Conservation (phyloP, 2,888 invertebrate genomes). For the Phalera bucephala region DNA sequence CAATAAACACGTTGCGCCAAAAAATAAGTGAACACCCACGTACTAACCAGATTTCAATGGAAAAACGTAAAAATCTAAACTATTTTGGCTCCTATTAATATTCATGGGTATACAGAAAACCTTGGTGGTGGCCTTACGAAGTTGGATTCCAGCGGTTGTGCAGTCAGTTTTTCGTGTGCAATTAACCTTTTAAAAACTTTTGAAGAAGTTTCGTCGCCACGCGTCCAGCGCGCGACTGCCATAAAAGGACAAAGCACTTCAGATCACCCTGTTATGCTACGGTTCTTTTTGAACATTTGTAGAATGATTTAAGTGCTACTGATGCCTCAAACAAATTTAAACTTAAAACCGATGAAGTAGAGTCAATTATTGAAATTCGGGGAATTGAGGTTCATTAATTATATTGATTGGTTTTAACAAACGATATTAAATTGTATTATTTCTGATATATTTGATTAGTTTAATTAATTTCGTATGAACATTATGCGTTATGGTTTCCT, state of each 20-base stretch:
- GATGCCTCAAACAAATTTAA: constrained; percentile 9
- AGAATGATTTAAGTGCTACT: constrained; percentile 19
- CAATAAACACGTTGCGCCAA: constrained; percentile 32
- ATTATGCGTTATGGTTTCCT: too few species aligned
- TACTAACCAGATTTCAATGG: constrained; percentile 37
- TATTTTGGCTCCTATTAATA: constrained; percentile 61
- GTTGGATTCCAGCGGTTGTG: constrained; percentile 54
- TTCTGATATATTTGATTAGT: constrained; percentile 17
- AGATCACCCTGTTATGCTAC: constrained; percentile 25
- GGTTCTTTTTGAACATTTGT: constrained; percentile 11
- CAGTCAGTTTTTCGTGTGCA: constrained; percentile 62
- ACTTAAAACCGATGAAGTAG: constrained; percentile 9
- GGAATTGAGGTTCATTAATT: constrained; percentile 27
- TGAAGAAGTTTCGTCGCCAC: constrained; percentile 59
- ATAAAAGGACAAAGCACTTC: constrained; percentile 47
- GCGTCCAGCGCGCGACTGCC: constrained; percentile 64
- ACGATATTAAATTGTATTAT: constrained; percentile 18
- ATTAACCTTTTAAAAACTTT: constrained; percentile 64
- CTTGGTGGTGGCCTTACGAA: constrained; percentile 64
- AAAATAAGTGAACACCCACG: constrained; percentile 59
- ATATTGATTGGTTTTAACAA: constrained; percentile 23
- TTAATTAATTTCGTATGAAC: too few species aligned
- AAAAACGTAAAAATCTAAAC: constrained; percentile 56
- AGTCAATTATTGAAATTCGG: constrained; percentile 16
- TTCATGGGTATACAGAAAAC: constrained; percentile 65